phyloP scores from a whole-genome alignment of 1,140 invertebrate species.

The Sitophilus oryzae region DNA sequence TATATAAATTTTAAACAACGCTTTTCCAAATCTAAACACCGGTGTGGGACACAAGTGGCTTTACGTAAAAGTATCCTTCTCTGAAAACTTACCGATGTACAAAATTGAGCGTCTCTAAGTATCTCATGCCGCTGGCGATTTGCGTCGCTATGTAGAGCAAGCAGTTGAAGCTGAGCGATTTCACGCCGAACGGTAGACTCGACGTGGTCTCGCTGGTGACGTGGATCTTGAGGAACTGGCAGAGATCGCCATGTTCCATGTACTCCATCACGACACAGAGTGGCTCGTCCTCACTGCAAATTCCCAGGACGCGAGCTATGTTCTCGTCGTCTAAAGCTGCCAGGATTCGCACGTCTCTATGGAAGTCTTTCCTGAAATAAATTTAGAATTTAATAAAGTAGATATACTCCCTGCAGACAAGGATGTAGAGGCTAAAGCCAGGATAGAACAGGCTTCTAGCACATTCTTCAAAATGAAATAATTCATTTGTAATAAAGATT shows the following conservation, averaged over 20 bases:
- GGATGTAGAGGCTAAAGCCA: too few species aligned
- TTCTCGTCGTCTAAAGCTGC: constrained; percentile 80
- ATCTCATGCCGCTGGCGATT: constrained; percentile 82
- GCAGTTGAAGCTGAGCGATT: constrained; percentile 66
- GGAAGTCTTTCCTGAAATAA: constrained; percentile 72
- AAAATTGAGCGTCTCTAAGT: constrained; percentile 73
- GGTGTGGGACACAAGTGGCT: too few species aligned
- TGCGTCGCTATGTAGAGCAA: constrained; percentile 77
- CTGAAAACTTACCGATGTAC: constrained; percentile 54
- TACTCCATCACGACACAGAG: constrained; percentile 87
- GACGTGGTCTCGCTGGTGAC: constrained; percentile 53
- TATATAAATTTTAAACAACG: too few species aligned
- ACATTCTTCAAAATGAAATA: too few species aligned
- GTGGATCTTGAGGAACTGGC: constrained; percentile 72
- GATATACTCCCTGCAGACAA: too few species aligned
- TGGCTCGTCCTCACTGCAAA: constrained; percentile 75
- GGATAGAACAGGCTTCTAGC: too few species aligned
- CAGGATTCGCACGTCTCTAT: constrained; percentile 81
- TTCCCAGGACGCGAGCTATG: constrained; percentile 80
- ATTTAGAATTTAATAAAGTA: not conserved
- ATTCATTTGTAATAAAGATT: not conserved
- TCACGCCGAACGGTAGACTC: constrained; percentile 54
- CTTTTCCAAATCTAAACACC: too few species aligned
- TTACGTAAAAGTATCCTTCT: not conserved
- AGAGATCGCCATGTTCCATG: constrained; percentile 82